Conservation (phyloP, 2,888 invertebrate species). For the Melieria omissa region DNA sequence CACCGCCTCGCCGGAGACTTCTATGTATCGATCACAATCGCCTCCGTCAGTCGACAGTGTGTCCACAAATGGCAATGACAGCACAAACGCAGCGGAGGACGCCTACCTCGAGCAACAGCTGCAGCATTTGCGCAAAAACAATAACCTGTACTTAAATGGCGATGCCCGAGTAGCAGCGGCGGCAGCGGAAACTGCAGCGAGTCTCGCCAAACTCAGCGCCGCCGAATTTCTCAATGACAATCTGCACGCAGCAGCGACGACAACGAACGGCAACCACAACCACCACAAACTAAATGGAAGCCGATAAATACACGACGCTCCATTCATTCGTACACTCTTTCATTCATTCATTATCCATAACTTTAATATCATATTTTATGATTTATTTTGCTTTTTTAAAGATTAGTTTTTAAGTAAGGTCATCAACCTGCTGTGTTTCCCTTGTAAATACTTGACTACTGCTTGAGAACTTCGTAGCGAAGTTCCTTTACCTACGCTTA, state of each 20-base stretch:
- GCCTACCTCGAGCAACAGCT: constrained; percentile 53
- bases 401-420: constrained; percentile 7
- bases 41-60: constrained; percentile 13
- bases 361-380: neutral
- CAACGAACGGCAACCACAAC: constrained; percentile 15
- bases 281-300: constrained; percentile 29
- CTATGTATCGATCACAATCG: constrained; percentile 5
- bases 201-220: constrained; percentile 47
- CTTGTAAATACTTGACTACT: constrained; percentile 16
- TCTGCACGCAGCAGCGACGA: constrained; percentile 12
- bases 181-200: constrained; percentile 28
- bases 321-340: no score
- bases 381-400: constrained; percentile 13
- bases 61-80: constrained; percentile 29
- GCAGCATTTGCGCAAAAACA: constrained; percentile 53
- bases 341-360: no score
- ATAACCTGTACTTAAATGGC: constrained; percentile 51
- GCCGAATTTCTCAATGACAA: constrained; percentile 51
- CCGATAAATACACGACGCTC: constrained; percentile 11
- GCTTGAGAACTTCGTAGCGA: neutral
- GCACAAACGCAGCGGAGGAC: constrained; percentile 47
- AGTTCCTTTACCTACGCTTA: no score
- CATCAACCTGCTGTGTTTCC: neutral
- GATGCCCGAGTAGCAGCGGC: constrained; percentile 38
- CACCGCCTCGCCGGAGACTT: constrained; percentile 24